Conservation (phyloP, 2,797 vertebrate species). For the Pagetopsis macropterus region DNA sequence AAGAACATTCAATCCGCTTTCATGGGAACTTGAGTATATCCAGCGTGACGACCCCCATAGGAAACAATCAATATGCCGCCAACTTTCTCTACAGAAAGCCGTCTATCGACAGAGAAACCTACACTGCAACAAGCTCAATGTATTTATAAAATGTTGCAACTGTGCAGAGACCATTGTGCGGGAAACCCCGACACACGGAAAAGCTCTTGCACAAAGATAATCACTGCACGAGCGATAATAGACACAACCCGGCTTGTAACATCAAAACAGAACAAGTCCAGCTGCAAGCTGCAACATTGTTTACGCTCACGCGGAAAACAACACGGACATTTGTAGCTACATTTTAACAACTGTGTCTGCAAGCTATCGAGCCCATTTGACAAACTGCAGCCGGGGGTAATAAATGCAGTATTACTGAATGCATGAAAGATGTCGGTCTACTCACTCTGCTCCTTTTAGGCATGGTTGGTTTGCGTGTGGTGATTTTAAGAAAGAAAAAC, state of each 20-base stretch:
- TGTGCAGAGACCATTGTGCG: slow-evolving; percentile 11
- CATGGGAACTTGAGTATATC: slow-evolving; percentile 52
- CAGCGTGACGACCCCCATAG: slow-evolving; percentile 41
- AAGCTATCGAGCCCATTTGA: slow-evolving; percentile 32
- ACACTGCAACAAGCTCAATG: background rate
- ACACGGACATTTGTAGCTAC: slow-evolving; percentile 32
- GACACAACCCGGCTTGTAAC: slow-evolving; percentile 43
- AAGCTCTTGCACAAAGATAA: slow-evolving; percentile 57
- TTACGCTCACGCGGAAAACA: slow-evolving; percentile 24
- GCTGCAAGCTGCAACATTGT: slow-evolving; percentile 36
- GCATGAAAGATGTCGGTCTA: slow-evolving; percentile 70
- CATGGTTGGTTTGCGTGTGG: slow-evolving; percentile 81
- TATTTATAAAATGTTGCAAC: background rate
- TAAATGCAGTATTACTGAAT: slow-evolving; percentile 58
- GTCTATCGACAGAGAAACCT: slow-evolving; percentile 20
- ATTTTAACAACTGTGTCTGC: slow-evolving; percentile 37
- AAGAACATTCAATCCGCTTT: background rate
- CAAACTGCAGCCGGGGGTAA: slow-evolving; percentile 44
- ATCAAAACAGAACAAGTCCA: slow-evolving; percentile 68
- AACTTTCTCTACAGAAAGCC: slow-evolving; percentile 76
- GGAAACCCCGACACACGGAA: slow-evolving; percentile 6
- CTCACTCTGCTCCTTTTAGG: slow-evolving; percentile 87
- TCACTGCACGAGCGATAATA: slow-evolving; percentile 47
- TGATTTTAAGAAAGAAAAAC: slow-evolving; percentile 50
- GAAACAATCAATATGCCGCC: slow-evolving; percentile 76